Conservation (phyloP, 2,888 invertebrate species). For the Drosophila yooni region DNA sequence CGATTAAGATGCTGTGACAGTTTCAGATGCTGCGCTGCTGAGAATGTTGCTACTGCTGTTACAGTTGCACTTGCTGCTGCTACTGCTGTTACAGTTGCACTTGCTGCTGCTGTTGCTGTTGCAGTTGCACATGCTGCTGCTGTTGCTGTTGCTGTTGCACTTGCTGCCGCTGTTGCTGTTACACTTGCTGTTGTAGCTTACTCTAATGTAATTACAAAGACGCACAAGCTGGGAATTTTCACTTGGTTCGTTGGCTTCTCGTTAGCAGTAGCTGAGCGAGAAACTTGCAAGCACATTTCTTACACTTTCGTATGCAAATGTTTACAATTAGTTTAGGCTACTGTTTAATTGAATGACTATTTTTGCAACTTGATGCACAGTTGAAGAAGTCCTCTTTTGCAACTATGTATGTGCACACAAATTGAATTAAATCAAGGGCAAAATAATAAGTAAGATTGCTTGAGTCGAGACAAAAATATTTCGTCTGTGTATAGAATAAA, state of each 20-base stretch:
- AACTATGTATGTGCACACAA: background rate
- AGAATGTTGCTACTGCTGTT: background rate
- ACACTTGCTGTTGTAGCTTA: background rate
- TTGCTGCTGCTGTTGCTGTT: background rate
- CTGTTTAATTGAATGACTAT: conserved; percentile 4
- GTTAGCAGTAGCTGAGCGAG: background rate
- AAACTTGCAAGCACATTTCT: conserved; percentile 9
- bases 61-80: background rate
- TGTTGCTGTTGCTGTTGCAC: background rate
- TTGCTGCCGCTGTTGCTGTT: background rate
- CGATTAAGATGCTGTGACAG: conserved; percentile 34
- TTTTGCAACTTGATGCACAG: background rate
- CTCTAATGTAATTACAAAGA: conserved; percentile 20
- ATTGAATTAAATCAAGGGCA: background rate
- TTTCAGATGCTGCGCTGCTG: background rate
- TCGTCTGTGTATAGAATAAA: background rate
- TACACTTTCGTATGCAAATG: conserved; percentile 22
- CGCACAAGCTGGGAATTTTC: background rate
- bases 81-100: background rate
- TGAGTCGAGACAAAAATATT: background rate
- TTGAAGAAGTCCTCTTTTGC: background rate
- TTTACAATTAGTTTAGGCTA: conserved; percentile 3
- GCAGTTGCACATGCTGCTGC: background rate
- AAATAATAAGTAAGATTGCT: background rate
- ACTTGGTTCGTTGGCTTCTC: background rate